A percentile compares a stretch with the other conserved stretches of the same genome.
Conservation (phyloP, 2,888 invertebrate species). For the Phasia obesa region DNA sequence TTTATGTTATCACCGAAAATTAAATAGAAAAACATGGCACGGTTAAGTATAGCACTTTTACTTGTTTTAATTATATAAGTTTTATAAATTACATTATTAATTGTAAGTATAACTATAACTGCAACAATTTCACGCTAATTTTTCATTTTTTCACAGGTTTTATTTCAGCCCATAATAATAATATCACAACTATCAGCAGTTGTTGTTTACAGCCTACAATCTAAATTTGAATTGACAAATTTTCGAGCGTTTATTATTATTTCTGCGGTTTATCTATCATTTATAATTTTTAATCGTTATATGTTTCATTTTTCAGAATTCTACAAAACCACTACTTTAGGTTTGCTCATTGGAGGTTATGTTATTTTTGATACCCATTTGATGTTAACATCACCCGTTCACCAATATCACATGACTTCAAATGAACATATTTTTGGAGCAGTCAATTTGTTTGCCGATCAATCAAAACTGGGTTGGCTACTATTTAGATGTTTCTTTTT, state of each 20-base stretch:
- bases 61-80: too few species aligned
- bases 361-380: conserved; percentile 42
- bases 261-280: background rate
- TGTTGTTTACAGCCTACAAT: conserved; percentile 40
- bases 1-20: too few species aligned
- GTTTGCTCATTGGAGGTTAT: background rate
- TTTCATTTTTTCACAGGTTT: conserved; percentile 38
- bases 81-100: too few species aligned
- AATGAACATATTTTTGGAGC: conserved; percentile 57
- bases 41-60: too few species aligned
- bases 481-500: conserved; percentile 13
- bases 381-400: conserved; percentile 44
- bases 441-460: conserved; percentile 52
- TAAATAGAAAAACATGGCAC: too few species aligned
- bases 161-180: conserved; percentile 27
- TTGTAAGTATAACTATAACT: too few species aligned
- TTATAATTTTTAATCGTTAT: conserved; percentile 14
- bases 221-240: conserved; percentile 25
- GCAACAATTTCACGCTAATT: background rate
- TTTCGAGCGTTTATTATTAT: conserved; percentile 31
- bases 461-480: conserved; percentile 43
- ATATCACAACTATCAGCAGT: conserved; percentile 33
- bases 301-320: background rate
- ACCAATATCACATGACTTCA: conserved; percentile 34
- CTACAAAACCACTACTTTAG: background rate